A percentile compares a stretch with the other conserved stretches of the same genome.
These are phyloP conservation scores for Papilio demoleus DNA, from an alignment of 2,888 invertebrate species.

Conservation along the genomic window DNA sequence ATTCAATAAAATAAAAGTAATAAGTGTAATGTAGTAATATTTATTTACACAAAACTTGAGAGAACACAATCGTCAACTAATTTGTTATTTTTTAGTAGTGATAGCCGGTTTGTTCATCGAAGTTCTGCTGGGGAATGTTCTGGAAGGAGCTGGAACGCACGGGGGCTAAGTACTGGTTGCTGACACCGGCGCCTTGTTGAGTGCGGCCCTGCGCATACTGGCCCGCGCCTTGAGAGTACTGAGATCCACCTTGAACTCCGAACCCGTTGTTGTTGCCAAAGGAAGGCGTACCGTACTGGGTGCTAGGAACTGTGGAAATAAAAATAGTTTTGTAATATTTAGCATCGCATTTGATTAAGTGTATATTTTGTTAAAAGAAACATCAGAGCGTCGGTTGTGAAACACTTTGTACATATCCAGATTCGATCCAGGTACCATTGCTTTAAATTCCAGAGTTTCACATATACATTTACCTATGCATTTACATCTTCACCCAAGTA, in stretches of 20 bases:
- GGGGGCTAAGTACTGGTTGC: conserved; percentile 71
- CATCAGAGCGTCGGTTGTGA: no score
- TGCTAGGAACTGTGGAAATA: conserved; percentile 45
- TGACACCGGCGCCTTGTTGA: conserved; percentile 54
- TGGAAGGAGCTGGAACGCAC: conserved; percentile 55
- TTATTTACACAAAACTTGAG: conserved; percentile 37
- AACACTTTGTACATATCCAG: no score
- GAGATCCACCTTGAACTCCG: conserved; percentile 32
- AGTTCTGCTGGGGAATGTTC: conserved; percentile 68
- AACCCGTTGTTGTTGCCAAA: conserved; percentile 42
- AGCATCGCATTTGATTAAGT: no score
- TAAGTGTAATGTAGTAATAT: conserved; percentile 18
- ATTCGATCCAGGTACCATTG: no score
- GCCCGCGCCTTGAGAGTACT: conserved; percentile 20
- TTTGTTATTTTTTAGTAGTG: conserved; percentile 57
- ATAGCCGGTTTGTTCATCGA: conserved; percentile 74
- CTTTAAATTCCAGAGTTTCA: no score
- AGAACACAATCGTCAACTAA: conserved; percentile 42
- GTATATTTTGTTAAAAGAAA: no score
- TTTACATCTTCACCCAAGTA: no score
- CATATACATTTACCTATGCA: no score
- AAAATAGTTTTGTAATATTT: neutral
- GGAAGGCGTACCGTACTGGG: conserved; percentile 52
- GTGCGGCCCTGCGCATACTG: conserved; percentile 1
- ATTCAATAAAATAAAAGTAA: neutral